A percentile compares a stretch with the other conserved stretches of the same genome.
phyloP scores from a whole-genome alignment of 2,113 vertebrate genomes.

The Elachura formosa region DNA sequence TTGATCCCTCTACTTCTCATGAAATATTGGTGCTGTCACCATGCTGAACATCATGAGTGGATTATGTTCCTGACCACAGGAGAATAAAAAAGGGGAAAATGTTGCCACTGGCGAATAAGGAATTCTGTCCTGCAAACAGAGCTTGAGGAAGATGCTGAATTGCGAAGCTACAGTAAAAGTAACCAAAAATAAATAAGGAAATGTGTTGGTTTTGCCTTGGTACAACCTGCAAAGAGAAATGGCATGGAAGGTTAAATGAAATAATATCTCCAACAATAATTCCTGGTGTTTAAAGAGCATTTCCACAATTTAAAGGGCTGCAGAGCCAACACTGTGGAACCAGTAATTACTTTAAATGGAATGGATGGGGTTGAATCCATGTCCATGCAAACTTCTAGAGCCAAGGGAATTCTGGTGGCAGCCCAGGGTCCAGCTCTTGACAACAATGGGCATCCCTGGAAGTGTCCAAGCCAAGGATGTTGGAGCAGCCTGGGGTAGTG shows the following conservation, averaged over 20 bases:
- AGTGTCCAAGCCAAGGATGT: not conserved
- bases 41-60: not conserved
- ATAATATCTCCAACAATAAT: not conserved
- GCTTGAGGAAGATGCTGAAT: not conserved
- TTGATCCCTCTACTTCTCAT: not conserved
- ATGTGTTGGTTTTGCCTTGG: not conserved
- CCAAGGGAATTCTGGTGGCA: not conserved
- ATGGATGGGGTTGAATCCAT: not conserved
- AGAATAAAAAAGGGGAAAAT: not conserved
- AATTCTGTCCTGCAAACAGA: not conserved
- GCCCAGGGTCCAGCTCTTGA: not conserved
- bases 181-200: not conserved
- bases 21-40: not conserved
- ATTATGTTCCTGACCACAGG: not conserved
- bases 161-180: not conserved
- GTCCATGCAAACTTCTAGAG: not conserved
- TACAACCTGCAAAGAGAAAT: not conserved
- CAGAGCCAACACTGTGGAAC: not conserved
- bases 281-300: not conserved
- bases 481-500: not conserved
- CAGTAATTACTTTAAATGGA: not conserved
- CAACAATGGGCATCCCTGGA: not conserved
- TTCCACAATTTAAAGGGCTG: not conserved
- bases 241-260: not conserved
- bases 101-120: not conserved